Base-by-base conservation (phyloP, 2,888 invertebrate species). In the Idaea aversata region DNA sequence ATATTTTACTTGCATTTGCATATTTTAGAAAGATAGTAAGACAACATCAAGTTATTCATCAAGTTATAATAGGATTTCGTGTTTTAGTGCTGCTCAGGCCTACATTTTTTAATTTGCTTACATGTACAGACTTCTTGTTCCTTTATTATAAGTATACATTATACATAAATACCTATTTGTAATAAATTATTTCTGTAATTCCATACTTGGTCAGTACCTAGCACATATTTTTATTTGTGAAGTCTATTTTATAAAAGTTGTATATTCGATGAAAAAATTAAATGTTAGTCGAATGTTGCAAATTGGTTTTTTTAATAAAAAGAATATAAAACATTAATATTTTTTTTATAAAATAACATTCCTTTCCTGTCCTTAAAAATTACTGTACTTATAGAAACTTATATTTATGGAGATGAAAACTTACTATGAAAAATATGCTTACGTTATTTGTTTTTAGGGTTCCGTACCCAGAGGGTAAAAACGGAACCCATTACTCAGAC, bases 171-270 rank as follows among this genome's bases (percentile, higher is more conserved):
- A n/a, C n/a, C n/a, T 47, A 47, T 10, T 47, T 47, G 47, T 47
- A 47, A 25, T 7, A 47, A 10, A 13, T 47, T 6, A 10, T 47
- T 47, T 47, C 10, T 47, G 0, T 47, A 47, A 10, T 47, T 47
- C 10, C 13, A 13, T 47, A 59, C 25, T 59, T 59, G 3, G 34
- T 34, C 16, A 59, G 34, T 16, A 59, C 13, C 59, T 34, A 85
- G 63, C 90, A 87, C 89, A 88, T 13, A 10, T 47, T 90, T 90
- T 90, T 90, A 88, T 88, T 91, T 90, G 90, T 90, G 91, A 91
- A 90, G 91, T 90, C 86, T 91, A 90, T 88, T 89, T 86, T 89
- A 89, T 59, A 86, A 85, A 77, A 78, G 77, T 81, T 85, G 81
- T 82, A 81, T 81, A 80, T 86, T 86, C 80, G 74, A 78, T 78